Conservation (phyloP, 1,140 invertebrate species). For the Aculops lycopersici region DNA sequence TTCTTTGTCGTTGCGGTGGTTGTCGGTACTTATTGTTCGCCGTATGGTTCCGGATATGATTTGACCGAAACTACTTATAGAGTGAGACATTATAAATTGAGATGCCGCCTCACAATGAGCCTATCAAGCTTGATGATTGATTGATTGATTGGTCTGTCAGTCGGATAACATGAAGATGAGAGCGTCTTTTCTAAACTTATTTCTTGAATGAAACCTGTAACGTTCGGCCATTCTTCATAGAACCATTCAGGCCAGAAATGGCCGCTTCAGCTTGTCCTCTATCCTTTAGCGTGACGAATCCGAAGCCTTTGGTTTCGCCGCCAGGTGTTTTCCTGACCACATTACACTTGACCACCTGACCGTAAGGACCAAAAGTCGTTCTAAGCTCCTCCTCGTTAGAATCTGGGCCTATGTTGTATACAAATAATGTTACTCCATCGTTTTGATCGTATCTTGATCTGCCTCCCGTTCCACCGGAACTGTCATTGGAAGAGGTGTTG, state of each 20-base stretch:
- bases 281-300: slow-evolving; percentile 20
- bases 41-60: too few species aligned
- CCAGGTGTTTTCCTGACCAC: slow-evolving; percentile 14
- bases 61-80: too few species aligned
- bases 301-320: slow-evolving; percentile 16
- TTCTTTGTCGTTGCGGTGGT: too few species aligned
- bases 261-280: slow-evolving; percentile 17
- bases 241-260: slow-evolving; percentile 17
- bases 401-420: slow-evolving; percentile 19
- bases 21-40: too few species aligned
- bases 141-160: too few species aligned
- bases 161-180: too few species aligned
- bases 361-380: slow-evolving; percentile 17
- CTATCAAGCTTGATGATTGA: too few species aligned
- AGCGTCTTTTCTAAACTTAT: slow-evolving; percentile 2
- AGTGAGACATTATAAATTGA: too few species aligned
- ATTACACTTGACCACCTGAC: slow-evolving; percentile 17
- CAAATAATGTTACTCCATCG: slow-evolving; percentile 14
- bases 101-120: too few species aligned
- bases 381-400: slow-evolving; percentile 16
- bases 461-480: slow-evolving; percentile 11
- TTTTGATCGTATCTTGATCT: slow-evolving; percentile 10
- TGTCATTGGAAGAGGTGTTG: neutral
- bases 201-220: slow-evolving; percentile 18
- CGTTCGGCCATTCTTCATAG: slow-evolving; percentile 15